Evolutionary conservation across 2,797 vertebrate genomes (phyloP).

Genomic region (Hippoglossus hippoglossus): DNA sequence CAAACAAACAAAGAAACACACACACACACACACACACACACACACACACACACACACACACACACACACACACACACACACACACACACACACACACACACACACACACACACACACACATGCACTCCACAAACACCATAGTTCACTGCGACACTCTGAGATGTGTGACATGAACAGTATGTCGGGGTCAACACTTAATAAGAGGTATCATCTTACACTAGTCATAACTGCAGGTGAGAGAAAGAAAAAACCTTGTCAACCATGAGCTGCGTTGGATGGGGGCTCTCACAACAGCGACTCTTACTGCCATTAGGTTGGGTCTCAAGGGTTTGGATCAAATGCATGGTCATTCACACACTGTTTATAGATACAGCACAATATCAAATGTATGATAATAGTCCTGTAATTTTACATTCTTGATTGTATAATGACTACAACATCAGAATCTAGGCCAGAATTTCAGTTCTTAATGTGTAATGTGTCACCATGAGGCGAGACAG

Average conservation of each 20-base stretch:
- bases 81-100: not conserved
- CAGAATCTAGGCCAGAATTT: not conserved
- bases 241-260: conserved; percentile 16
- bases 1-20: not conserved
- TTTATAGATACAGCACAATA: not conserved
- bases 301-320: not conserved
- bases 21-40: not conserved
- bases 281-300: conserved; percentile 58
- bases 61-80: not conserved
- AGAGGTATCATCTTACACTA: conserved; percentile 46
- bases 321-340: not conserved
- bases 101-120: not conserved
- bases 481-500: conserved; percentile 5
- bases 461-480: not conserved
- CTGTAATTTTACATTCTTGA: not conserved
- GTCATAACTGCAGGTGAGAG: conserved; percentile 40
- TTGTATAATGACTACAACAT: not conserved
- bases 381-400: not conserved
- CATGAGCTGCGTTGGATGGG: conserved; percentile 38
- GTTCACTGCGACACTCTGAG: not conserved
- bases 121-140: not conserved
- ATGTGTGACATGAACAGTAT: conserved; percentile 17
- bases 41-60: not conserved
- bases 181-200: conserved; percentile 55
- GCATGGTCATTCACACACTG: not conserved